These are phyloP conservation scores for Chelon auratus DNA, from an alignment of 2,797 vertebrate genomes.

Conservation along the genomic window DNA sequence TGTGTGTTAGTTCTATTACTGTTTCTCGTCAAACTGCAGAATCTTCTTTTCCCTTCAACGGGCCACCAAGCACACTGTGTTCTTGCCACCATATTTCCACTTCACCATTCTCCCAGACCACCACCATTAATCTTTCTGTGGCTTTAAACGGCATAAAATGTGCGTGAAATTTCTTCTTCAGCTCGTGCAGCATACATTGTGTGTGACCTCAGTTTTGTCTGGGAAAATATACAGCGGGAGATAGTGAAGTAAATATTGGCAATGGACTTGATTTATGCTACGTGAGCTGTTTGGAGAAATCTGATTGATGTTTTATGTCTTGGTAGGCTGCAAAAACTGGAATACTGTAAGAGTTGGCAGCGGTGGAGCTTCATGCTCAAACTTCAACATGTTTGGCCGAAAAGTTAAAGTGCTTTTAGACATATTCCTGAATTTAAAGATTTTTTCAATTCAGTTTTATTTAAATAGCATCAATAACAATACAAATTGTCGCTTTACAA, in stretches of 20 bases:
- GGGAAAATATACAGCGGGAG: slow-evolving; percentile 52
- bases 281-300: slow-evolving; percentile 41
- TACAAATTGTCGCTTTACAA: too few species aligned
- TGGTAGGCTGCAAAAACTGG: slow-evolving; percentile 19
- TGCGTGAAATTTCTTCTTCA: slow-evolving; percentile 20
- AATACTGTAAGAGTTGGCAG: slow-evolving; percentile 25
- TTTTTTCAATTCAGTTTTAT: too few species aligned
- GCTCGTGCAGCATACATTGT: slow-evolving; percentile 20
- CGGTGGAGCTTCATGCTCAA: background rate
- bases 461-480: too few species aligned
- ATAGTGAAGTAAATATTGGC: slow-evolving; percentile 65
- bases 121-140: slow-evolving; percentile 50
- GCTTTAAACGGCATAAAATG: slow-evolving; percentile 27
- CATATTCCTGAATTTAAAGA: too few species aligned
- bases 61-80: slow-evolving; percentile 17
- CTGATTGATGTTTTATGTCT: slow-evolving; percentile 52
- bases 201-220: slow-evolving; percentile 45
- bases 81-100: slow-evolving; percentile 38
- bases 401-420: background rate
- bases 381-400: background rate
- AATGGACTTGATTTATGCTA: slow-evolving; percentile 42
- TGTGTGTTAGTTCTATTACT: slow-evolving; percentile 5
- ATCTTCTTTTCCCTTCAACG: slow-evolving; percentile 8
- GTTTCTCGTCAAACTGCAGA: slow-evolving; percentile 15
- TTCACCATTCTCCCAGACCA: slow-evolving; percentile 23